Base-by-base conservation (phyloP, 2,888 invertebrate species). In the Platycheirus rosarum region DNA sequence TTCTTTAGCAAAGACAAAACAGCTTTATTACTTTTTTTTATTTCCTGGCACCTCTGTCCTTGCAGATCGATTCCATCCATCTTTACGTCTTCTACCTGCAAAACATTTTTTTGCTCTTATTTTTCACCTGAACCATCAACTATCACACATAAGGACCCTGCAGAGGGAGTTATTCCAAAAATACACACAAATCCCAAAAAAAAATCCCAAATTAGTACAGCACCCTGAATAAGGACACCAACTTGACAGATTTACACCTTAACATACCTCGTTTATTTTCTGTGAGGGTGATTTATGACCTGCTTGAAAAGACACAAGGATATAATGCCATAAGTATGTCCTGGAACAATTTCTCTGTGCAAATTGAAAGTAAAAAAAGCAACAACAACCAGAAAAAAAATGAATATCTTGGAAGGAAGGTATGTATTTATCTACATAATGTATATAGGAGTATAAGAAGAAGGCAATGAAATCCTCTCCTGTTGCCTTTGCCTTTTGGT, bases 181-280 rank as follows among this genome's bases (percentile, higher is more conserved):
- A 23, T 29, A 49, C 37, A 35, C 44, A 29, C 49, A 14, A 13
- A 35, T 26, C 29, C 29, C 29, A 46, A 53, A 40, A 73, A 69
- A 68, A 78, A 74, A 69, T 69, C 69, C 78, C 73, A 84, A 84
- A 84, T 84, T 84, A 84, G 84, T 84, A 78, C 73, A 69, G 77
- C 84, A 73, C 73, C 74, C 69, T 84, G 73, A 78, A 78, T 78
- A 84, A 84, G 84, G 84, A 84, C 84, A 78, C 73, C 78, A 84
- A 78, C 84, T 84, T 84, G 84, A 84, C 84, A 84, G 84, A 84
- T 84, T 84, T 84, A 84, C 84, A 84, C 84, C 84, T 84, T 78
- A 84, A 78, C 84, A 84, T 84, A 74, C 78, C 78, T 77, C 78
- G 84, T 77, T 78, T 84, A 78, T 84, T 82, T 77, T 78, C 84